phyloP scores from a whole-genome alignment of 2,888 invertebrate species.

The Caprella mutica region DNA sequence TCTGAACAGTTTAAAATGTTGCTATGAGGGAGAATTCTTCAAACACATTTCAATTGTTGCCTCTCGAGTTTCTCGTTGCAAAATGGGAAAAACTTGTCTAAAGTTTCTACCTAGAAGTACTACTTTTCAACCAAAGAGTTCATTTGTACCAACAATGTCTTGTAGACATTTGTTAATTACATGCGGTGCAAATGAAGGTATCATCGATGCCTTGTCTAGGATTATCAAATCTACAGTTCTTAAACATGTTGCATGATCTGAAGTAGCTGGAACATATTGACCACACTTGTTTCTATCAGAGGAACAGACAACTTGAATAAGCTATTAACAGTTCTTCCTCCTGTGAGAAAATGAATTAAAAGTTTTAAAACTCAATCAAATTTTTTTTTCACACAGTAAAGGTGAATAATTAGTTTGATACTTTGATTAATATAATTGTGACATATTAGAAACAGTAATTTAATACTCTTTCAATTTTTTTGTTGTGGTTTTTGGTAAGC shows the following conservation, averaged over 20 bases:
- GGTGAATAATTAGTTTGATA: too few relatives aligned
- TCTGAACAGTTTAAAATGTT: neutral
- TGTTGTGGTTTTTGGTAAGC: too few relatives aligned
- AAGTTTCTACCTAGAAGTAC: constrained; percentile 36
- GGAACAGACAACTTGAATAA: constrained; percentile 39
- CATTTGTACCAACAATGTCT: constrained; percentile 34
- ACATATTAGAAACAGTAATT: too few relatives aligned
- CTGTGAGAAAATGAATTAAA: constrained; percentile 40
- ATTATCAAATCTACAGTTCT: constrained; percentile 39
- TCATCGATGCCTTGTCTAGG: constrained; percentile 41
- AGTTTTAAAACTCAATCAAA: too few relatives aligned
- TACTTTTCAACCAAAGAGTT: constrained; percentile 9
- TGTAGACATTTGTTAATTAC: constrained; percentile 38
- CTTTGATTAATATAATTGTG: too few relatives aligned
- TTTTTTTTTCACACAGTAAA: too few relatives aligned
- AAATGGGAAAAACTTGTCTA: constrained; percentile 34
- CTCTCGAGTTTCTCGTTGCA: neutral
- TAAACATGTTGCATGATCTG: constrained; percentile 37
- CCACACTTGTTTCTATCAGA: constrained; percentile 36
- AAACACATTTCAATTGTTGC: neutral
- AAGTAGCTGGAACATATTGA: constrained; percentile 37
- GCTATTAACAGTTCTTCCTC: constrained; percentile 41
- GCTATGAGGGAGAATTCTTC: neutral
- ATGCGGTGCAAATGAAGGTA: constrained; percentile 38
- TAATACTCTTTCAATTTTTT: too few relatives aligned